Evolutionary conservation across 2,888 invertebrate species (phyloP).

Genomic region (Mellilla xanthometata): DNA sequence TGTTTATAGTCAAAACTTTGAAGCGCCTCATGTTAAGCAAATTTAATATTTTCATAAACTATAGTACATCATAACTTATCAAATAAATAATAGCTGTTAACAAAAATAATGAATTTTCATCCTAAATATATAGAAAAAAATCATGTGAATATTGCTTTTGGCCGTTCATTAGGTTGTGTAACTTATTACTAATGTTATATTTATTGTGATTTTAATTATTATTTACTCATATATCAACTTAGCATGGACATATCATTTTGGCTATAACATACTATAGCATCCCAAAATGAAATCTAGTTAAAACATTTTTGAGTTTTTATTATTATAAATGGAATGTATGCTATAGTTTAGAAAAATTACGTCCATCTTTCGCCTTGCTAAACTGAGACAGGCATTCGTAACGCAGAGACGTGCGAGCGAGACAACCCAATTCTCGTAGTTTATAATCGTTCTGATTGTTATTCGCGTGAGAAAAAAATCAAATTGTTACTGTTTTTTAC

Average conservation of each 20-base stretch:
- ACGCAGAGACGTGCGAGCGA: constrained; percentile 13
- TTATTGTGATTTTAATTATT: constrained; percentile 65
- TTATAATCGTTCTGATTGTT: too few relatives aligned
- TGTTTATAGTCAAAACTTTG: constrained; percentile 17
- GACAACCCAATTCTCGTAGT: constrained; percentile 1
- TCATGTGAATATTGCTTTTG: constrained; percentile 27
- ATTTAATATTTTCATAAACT: constrained; percentile 27
- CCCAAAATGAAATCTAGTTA: background rate
- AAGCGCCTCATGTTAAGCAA: constrained; percentile 17
- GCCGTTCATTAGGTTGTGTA: constrained; percentile 58
- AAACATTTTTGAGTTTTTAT: background rate
- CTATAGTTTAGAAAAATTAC: constrained; percentile 8
- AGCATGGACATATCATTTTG: constrained; percentile 23
- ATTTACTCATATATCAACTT: constrained; percentile 20
- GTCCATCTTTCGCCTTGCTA: constrained; percentile 3
- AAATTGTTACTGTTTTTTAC: too few relatives aligned
- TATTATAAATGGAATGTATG: background rate
- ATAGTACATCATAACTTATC: constrained; percentile 2
- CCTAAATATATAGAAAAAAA: constrained; percentile 14
- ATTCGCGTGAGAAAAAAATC: too few relatives aligned
- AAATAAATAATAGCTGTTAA: constrained; percentile 27
- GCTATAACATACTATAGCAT: constrained; percentile 15
- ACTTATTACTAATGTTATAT: constrained; percentile 58
- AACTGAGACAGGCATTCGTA: constrained; percentile 12
- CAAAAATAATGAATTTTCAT: constrained; percentile 27